These are phyloP conservation scores for Craniophora ligustri DNA, from an alignment of 2,888 invertebrate genomes.

Conservation along the genomic window DNA sequence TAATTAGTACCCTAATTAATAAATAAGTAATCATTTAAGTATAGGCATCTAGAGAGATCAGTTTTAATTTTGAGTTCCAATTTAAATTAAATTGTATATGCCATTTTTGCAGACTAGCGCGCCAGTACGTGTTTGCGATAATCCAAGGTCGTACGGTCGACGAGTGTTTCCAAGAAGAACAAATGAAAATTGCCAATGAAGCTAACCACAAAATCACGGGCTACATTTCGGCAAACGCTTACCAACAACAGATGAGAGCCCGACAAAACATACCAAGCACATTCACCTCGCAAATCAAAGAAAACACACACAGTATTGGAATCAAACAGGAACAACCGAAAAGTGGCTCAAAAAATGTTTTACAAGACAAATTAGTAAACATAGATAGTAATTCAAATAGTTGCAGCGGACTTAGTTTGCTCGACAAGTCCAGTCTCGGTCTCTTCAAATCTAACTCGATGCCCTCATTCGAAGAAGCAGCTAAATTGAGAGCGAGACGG, in stretches of 20 bases:
- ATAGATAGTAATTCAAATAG: slow-evolving; percentile 79
- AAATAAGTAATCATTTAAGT: no score
- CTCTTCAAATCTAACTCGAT: slow-evolving; percentile 80
- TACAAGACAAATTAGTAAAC: slow-evolving; percentile 85
- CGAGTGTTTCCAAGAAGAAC: slow-evolving; percentile 88
- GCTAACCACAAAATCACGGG: slow-evolving; percentile 78
- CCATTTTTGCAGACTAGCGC: slow-evolving; percentile 86
- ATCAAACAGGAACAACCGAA: slow-evolving; percentile 73
- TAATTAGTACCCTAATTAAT: no score
- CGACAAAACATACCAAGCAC: slow-evolving; percentile 64
- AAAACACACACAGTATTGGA: slow-evolving; percentile 71
- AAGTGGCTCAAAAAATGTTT: slow-evolving; percentile 77
- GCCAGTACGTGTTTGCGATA: slow-evolving; percentile 90
- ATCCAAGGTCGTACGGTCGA: slow-evolving; percentile 90
- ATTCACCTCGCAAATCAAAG: slow-evolving; percentile 77
- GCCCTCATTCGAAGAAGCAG: slow-evolving; percentile 83
- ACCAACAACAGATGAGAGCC: slow-evolving; percentile 74
- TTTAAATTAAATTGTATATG: background rate
- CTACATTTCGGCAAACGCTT: slow-evolving; percentile 83
- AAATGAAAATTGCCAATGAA: slow-evolving; percentile 72
- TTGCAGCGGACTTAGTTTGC: slow-evolving; percentile 71
- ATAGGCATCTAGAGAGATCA: no score
- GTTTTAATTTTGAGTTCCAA: background rate
- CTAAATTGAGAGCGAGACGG: slow-evolving; percentile 86
- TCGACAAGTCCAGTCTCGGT: slow-evolving; percentile 71